phyloP scores from a whole-genome alignment of 1,140 invertebrate genomes.

The Sminthurinus signatus region DNA sequence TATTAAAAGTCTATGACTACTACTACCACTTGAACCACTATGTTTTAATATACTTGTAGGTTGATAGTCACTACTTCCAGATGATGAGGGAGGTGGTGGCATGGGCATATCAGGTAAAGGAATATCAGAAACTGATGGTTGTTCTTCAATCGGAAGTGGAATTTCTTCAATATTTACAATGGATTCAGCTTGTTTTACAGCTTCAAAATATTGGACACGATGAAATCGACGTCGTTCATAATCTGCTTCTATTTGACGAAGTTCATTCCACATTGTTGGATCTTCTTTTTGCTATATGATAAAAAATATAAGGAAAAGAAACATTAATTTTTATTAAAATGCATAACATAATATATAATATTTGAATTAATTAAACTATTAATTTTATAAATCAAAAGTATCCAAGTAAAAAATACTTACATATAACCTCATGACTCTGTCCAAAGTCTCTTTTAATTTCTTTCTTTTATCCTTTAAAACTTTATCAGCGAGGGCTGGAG shows the following conservation, averaged over 20 bases:
- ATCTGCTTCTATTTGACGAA: constrained; percentile 83
- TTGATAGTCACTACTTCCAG: too few relatives aligned
- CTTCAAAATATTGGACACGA: constrained; percentile 87
- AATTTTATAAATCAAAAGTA: constrained; percentile 2
- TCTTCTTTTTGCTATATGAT: constrained; percentile 86
- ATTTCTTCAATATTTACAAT: constrained; percentile 91
- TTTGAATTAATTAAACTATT: neutral
- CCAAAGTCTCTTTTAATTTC: constrained; percentile 90
- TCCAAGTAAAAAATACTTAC: constrained; percentile 57
- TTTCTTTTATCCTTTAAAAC: constrained; percentile 93
- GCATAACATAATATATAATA: neutral
- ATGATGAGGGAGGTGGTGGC: too few relatives aligned
- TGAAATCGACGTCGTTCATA: constrained; percentile 84
- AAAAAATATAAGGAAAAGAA: constrained; percentile 27
- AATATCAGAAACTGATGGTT: constrained; percentile 45
- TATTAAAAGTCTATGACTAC: constrained; percentile 38
- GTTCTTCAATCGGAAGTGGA: constrained; percentile 70
- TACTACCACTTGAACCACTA: too few relatives aligned
- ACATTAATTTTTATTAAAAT: constrained; percentile 3
- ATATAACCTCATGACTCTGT: constrained; percentile 89
- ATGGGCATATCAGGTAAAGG: constrained; percentile 43
- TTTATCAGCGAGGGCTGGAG: constrained; percentile 91
- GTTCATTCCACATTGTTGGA: constrained; percentile 82
- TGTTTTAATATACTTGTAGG: constrained; percentile 63
- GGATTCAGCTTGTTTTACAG: constrained; percentile 87